Evolutionary conservation across 2,888 invertebrate species (phyloP), one percentile per base, ranked within the genome.

Genomic region (Drosophila meridionalis): DNA sequence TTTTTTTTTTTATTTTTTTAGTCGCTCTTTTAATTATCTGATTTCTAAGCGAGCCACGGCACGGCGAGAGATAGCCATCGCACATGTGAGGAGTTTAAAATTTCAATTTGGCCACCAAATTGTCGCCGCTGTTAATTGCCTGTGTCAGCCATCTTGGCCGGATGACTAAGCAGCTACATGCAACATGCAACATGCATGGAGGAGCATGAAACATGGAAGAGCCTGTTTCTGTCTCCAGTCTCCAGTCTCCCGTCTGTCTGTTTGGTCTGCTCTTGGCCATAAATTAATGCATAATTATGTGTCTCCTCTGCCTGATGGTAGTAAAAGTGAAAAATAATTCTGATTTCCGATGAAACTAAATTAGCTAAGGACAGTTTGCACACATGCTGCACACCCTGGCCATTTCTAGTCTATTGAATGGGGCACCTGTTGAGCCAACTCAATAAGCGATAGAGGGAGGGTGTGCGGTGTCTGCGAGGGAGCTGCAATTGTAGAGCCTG

Each of bases 41-140:
- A 89, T 84, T 84, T 74, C 78, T 76, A 82, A 83, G 82, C 73
- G 76, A 52, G 56, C 38, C 50, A 50, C 32, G 36, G 42, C 12
- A 20, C 32, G 38, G 58, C n/a, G 9, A 30, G 42, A 69, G 76
- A 82, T 85, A 71, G 62, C 50, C 73, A 79, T 71, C 76, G 58
- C 45, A 69, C 53, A 61, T 70, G 65, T 53, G 60, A 55, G 57
- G 56, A 56, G 76, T 70, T 86, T 55, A 73, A 83, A 89, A 69
- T 83, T 83, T 78, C 80, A 83, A 74, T 84, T 87, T 77, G 70
- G 69, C 80, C 83, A 79, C 84, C 78, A 82, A 82, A 82, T 82
- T 82, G 82, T 83, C 76, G 74, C 78, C 58, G 59, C 70, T 81
- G 81, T 81, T 84, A 81, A 89, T 81, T 81, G 81, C 84, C 74